Percentiles rank a stretch among this genome's conserved stretches.
phyloP scores from a whole-genome alignment of 1,140 invertebrate species.

The Microplitis demolitor region DNA sequence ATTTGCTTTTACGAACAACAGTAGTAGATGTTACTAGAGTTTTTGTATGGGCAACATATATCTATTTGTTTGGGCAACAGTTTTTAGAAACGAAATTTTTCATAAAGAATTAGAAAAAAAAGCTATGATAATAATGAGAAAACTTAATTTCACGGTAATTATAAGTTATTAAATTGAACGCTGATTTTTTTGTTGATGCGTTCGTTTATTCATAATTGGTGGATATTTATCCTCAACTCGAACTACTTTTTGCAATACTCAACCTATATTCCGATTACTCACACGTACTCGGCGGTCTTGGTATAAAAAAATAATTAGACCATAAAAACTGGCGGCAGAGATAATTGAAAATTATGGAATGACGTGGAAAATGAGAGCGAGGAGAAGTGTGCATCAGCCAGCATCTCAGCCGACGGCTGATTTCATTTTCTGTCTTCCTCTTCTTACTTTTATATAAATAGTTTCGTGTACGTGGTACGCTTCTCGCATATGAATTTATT shows the following conservation, averaged over 20 bases:
- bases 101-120: not conserved
- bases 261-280: slow-evolving; percentile 34
- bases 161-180: slow-evolving; percentile 12
- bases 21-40: no score
- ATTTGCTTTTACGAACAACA: no score
- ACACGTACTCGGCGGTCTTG: slow-evolving; percentile 23
- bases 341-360: slow-evolving; percentile 38
- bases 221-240: slow-evolving; percentile 14
- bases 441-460: not conserved
- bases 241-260: slow-evolving; percentile 31
- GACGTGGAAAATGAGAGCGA: slow-evolving; percentile 33
- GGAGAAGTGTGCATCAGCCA: slow-evolving; percentile 20
- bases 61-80: not conserved
- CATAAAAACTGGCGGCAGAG: slow-evolving; percentile 33
- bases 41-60: no score
- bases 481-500: slow-evolving; percentile 7
- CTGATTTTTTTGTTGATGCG: slow-evolving; percentile 2
- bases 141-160: slow-evolving; percentile 3
- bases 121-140: not conserved
- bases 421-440: slow-evolving; percentile 8
- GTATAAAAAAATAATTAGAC: slow-evolving; percentile 36
- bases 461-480: slow-evolving; percentile 8
- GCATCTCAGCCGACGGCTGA: slow-evolving; percentile 28
- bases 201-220: slow-evolving; percentile 12
- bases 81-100: not conserved